A percentile compares a stretch with the other conserved stretches of the same genome.
Conservation (phyloP, 2,113 vertebrate species). For the Oxygymnocypris stewartii region DNA sequence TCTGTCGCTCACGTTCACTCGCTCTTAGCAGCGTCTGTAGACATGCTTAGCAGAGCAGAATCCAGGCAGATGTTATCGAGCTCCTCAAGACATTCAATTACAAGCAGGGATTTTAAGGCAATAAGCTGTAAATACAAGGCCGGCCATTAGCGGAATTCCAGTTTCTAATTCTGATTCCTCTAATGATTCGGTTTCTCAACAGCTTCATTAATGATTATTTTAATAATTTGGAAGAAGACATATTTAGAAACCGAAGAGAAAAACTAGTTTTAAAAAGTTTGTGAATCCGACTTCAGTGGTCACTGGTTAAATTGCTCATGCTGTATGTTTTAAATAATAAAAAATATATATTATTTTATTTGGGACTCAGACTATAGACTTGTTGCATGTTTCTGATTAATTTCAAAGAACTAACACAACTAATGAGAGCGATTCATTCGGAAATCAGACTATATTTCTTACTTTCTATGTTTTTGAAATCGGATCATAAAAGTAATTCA, state of each 20-base stretch:
- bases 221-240: neutral
- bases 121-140: neutral
- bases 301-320: neutral
- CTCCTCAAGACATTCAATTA: neutral
- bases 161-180: neutral
- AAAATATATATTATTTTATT: no score
- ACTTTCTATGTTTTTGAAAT: neutral
- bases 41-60: slow-evolving; percentile 15
- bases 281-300: neutral
- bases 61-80: slow-evolving; percentile 14
- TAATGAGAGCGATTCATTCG: neutral
- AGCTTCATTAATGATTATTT: neutral
- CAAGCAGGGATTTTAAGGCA: neutral
- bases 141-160: neutral
- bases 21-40: neutral
- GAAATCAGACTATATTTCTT: no score
- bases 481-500: neutral
- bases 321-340: no score
- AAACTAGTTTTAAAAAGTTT: neutral
- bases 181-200: neutral
- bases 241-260: neutral
- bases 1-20: neutral
- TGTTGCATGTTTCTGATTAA: neutral
- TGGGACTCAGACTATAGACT: no score
- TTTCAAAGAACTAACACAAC: neutral